Percentiles rank a stretch among this genome's conserved stretches.
Evolutionary conservation across 2,113 vertebrate genomes (phyloP).

Genomic region (Hypanus sabinus): DNA sequence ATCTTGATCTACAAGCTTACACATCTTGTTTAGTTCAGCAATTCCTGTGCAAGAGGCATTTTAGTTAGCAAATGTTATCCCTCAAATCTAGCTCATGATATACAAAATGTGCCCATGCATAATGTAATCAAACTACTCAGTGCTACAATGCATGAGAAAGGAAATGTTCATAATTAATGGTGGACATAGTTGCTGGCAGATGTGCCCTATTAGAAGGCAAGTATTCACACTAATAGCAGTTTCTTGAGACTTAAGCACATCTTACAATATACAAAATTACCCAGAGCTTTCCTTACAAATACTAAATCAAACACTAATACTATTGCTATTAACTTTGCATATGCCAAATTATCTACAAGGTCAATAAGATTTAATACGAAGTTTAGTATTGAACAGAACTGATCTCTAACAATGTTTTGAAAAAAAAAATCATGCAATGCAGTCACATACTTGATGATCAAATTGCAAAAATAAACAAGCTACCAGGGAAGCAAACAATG

Average conservation of each 20-base stretch:
- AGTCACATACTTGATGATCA: conserved; percentile 7
- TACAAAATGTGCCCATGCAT: background rate
- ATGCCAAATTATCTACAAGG: background rate
- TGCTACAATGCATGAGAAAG: background rate
- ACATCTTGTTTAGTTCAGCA: background rate
- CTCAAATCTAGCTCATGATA: background rate
- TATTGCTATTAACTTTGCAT: background rate
- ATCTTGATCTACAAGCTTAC: background rate
- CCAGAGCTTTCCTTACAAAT: background rate
- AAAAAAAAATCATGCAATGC: background rate
- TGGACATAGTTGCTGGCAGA: background rate
- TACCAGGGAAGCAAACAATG: background rate
- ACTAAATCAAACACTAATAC: background rate
- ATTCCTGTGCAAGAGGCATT: background rate
- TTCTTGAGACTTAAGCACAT: background rate
- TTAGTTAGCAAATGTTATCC: too few relatives aligned
- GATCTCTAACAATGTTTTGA: background rate
- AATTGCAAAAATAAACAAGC: conserved; percentile 14
- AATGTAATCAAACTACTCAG: background rate
- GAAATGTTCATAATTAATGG: background rate
- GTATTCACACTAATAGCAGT: background rate
- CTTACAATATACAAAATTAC: background rate
- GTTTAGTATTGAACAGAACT: background rate
- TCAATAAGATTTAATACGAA: background rate
- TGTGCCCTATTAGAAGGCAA: background rate